Evolutionary conservation across 2,888 invertebrate genomes (phyloP).

Genomic region (Cosmopolites sordidus): DNA sequence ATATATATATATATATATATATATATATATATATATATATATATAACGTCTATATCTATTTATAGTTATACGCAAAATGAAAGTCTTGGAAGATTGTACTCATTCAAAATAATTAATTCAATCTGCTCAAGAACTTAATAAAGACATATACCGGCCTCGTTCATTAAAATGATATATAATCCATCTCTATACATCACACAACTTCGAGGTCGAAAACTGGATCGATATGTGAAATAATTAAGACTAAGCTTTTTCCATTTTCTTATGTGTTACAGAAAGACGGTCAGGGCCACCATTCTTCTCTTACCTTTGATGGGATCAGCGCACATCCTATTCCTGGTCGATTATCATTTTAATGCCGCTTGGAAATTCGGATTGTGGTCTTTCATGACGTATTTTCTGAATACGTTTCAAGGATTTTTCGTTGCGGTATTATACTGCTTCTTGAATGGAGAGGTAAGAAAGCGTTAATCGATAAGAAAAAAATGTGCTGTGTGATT

Average conservation of each 20-base stretch:
- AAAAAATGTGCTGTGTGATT: too few species aligned
- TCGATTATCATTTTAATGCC: slow-evolving; percentile 59
- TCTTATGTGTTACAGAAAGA: slow-evolving; percentile 59
- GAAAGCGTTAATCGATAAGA: too few species aligned
- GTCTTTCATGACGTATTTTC: slow-evolving; percentile 74
- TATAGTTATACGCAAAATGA: too few species aligned
- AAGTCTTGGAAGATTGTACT: too few species aligned
- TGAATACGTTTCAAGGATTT: slow-evolving; percentile 81
- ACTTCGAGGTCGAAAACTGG: neutral
- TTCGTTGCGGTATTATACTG: slow-evolving; percentile 78
- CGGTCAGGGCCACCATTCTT: slow-evolving; percentile 73
- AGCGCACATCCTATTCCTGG: slow-evolving; percentile 70
- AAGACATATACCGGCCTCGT: slow-evolving; percentile 1
- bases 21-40: too few species aligned
- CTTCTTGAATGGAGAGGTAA: slow-evolving; percentile 79
- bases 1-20: too few species aligned
- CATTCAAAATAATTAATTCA: too few species aligned
- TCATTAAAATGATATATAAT: neutral
- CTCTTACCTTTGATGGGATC: slow-evolving; percentile 77
- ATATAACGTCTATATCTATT: too few species aligned
- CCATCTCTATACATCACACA: too few species aligned
- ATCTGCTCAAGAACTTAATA: too few species aligned
- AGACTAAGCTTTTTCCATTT: neutral
- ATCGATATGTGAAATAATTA: slow-evolving; percentile 1
- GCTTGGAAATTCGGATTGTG: slow-evolving; percentile 71